phyloP scores from a whole-genome alignment of 2,888 invertebrate species.

The Lasius fuliginosus region DNA sequence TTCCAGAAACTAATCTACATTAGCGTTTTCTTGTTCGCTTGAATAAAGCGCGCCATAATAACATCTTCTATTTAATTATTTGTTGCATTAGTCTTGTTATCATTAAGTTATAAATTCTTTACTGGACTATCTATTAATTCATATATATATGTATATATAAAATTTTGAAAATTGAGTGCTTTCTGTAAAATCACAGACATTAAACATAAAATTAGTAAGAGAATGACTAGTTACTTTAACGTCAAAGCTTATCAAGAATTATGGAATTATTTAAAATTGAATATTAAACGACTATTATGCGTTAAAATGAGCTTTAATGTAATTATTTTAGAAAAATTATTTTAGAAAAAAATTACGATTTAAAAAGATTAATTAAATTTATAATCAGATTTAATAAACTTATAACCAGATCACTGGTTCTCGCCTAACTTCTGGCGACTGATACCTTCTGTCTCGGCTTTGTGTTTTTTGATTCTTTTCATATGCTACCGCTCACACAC shows the following conservation, averaged over 20 bases:
- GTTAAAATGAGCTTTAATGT: not conserved
- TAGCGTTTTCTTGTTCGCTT: not conserved
- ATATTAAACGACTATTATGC: not conserved
- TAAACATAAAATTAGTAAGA: not conserved
- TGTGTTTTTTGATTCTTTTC: conserved; percentile 64
- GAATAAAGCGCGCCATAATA: not conserved
- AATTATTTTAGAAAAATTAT: not conserved
- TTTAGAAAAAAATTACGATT: not conserved
- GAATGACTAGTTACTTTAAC: not conserved
- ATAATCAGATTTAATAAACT: conserved; percentile 5
- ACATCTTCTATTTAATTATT: not conserved
- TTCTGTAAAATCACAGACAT: not conserved
- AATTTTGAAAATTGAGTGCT: not conserved
- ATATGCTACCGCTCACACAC: conserved; percentile 61
- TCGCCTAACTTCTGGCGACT: conserved; percentile 50
- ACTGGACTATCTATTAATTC: not conserved
- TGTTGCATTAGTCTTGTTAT: not conserved
- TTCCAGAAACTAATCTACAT: conserved; percentile 64
- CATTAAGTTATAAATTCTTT: not conserved
- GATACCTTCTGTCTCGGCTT: conserved; percentile 60
- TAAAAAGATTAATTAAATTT: conserved; percentile 11
- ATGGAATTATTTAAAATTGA: not conserved
- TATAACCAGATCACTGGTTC: not conserved
- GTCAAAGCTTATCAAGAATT: not conserved
- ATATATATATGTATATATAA: not conserved